Conservation (phyloP, 2,888 invertebrate species). For the Creontiades dilutus region DNA sequence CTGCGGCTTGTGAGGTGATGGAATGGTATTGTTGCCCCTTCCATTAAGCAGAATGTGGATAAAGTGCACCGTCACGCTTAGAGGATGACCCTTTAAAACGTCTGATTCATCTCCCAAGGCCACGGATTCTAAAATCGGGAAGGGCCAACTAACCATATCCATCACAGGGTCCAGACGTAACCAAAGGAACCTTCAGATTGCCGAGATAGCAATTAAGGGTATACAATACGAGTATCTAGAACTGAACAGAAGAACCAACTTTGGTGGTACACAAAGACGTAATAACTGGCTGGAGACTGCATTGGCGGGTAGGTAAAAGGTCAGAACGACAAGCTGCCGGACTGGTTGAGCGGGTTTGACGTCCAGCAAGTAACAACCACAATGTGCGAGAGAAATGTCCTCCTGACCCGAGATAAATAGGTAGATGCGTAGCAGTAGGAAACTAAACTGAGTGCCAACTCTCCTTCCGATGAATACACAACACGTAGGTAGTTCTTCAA, state of each 20-base stretch:
- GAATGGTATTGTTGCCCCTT: no score
- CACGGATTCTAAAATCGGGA: no score
- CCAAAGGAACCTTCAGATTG: no score
- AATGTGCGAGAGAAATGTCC: not conserved
- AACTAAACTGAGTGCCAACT: not conserved
- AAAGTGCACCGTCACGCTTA: no score
- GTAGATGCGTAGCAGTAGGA: no score
- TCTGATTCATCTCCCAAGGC: no score
- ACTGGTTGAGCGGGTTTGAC: conserved; percentile 20
- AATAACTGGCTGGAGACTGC: not conserved
- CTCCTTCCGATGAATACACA: not conserved
- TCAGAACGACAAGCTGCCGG: not conserved
- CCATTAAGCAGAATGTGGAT: no score
- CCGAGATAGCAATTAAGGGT: not conserved
- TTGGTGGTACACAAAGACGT: not conserved
- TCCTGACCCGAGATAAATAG: not conserved
- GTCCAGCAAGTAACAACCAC: not conserved
- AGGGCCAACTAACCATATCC: no score
- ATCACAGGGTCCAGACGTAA: no score
- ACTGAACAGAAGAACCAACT: not conserved
- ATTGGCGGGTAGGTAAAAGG: not conserved
- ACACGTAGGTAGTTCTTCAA: no score
- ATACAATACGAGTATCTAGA: not conserved
- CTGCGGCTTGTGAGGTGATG: no score
- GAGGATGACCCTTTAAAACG: no score